Evolutionary conservation across 2,113 vertebrate genomes (phyloP), one percentile per base, ranked within the genome.

Genomic region (Tichodroma muraria): DNA sequence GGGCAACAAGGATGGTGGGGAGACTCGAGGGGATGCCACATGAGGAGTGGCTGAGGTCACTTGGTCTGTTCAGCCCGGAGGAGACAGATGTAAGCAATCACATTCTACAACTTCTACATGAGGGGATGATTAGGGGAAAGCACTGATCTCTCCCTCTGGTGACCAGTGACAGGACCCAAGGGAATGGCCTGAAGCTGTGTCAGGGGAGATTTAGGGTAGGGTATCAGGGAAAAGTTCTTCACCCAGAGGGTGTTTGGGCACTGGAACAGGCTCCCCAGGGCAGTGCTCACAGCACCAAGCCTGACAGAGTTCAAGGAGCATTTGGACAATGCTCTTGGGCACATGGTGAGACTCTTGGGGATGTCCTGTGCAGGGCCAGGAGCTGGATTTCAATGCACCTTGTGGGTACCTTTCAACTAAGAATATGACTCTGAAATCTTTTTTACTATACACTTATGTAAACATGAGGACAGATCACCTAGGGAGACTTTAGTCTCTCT

Each of bases 41-140:
- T 21, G 9, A 81, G 28, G 2, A 15, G 6, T 1, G 3, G 3
- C 4, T 68, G 53, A 75, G 24, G 20, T 1, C 20, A 40, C 21
- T 40, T 15, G 9, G 11, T 60, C 38, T 31, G 14, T 54, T 40
- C 53, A 47, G 16, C 21, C 3, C 31, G 24, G 30, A 53, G 45
- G 10, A 60, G n/a, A 18, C 9, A 40, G 45, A 75, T 2, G 9
- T 8, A 15, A 68, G 3, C 10, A 33, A 45, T 2, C 6, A 4
- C 8, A 25, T 9, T 27, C 25, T 53, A 7, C 9, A 54, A 1
- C 8, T 47, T 68, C 38, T 52, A 75, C 0, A 0, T 18, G n/a
- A 76, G 30, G 20, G 30, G 17, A 89, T 27, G 47, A 16, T 8
- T 4, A 45, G 17, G 15, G 6, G 7, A 25, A 69, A 21, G 8